A percentile compares a stretch with the other conserved stretches of the same genome.
Conservation (phyloP, 1,140 invertebrate genomes). For the Sinonovacula constricta region DNA sequence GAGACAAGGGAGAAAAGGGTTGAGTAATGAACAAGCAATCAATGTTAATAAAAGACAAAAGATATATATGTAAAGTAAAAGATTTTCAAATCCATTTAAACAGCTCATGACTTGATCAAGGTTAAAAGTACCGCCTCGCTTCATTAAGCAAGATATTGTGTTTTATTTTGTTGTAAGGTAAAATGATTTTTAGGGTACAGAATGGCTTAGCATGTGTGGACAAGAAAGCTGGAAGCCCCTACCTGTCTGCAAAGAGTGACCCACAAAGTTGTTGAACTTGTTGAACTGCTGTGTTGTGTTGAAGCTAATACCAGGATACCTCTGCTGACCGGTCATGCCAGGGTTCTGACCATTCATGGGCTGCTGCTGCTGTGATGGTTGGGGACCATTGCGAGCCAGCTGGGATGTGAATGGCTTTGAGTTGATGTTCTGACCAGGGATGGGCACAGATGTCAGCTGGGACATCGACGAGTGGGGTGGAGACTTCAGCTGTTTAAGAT, state of each 20-base stretch:
- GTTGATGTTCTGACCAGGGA: constrained; percentile 50
- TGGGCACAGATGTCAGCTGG: constrained; percentile 6
- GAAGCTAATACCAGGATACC: constrained; percentile 39
- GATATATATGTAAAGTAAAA: too few species aligned
- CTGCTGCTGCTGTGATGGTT: not conserved
- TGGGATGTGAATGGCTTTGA: constrained; percentile 51
- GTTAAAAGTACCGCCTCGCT: too few species aligned
- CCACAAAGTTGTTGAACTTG: constrained; percentile 32
- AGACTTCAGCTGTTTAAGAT: constrained; percentile 61
- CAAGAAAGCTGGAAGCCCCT: too few species aligned
- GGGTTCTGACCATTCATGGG: not conserved
- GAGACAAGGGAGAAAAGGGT: too few species aligned
- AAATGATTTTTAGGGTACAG: too few species aligned
- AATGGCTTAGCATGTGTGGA: too few species aligned
- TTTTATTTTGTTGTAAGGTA: too few species aligned
- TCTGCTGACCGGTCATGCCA: constrained; percentile 8
- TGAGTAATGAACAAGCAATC: too few species aligned
- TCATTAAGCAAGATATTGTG: too few species aligned
- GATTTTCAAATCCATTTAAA: too few species aligned
- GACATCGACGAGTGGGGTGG: constrained; percentile 40
- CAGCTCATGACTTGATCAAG: too few species aligned
- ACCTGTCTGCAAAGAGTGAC: not conserved
- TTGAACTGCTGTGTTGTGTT: constrained; percentile 34
- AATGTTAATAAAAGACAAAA: too few species aligned
- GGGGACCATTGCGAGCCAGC: constrained; percentile 28